Conservation (phyloP, 1,140 invertebrate species). For the Bombus superbus region DNA sequence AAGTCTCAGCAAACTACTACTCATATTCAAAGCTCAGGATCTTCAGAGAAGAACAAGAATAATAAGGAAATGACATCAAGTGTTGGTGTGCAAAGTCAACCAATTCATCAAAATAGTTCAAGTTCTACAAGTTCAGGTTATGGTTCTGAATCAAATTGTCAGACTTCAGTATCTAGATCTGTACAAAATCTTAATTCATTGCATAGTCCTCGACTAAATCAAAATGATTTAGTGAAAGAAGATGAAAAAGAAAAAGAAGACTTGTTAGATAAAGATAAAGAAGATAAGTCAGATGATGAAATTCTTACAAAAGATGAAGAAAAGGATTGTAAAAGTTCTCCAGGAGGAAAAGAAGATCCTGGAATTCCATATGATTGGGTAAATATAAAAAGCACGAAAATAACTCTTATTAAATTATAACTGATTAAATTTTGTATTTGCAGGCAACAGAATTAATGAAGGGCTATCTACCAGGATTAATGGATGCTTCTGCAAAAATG, state of each 20-base stretch:
- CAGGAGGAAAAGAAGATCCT: slow-evolving; percentile 86
- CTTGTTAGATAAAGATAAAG: slow-evolving; percentile 84
- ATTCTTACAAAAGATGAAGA: slow-evolving; percentile 78
- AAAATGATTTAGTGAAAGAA: slow-evolving; percentile 71
- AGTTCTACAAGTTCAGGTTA: slow-evolving; percentile 46
- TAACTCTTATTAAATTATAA: slow-evolving; percentile 5
- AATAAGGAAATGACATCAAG: slow-evolving; percentile 68
- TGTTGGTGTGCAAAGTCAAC: slow-evolving; percentile 69
- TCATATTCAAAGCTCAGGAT: slow-evolving; percentile 44
- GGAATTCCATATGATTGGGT: slow-evolving; percentile 93
- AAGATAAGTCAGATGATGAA: slow-evolving; percentile 81
- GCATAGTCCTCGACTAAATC: slow-evolving; percentile 69
- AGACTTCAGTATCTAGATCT: slow-evolving; percentile 52
- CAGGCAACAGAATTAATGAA: slow-evolving; percentile 93
- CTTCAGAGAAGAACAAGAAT: slow-evolving; percentile 61
- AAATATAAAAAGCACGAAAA: slow-evolving; percentile 35
- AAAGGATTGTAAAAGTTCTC: slow-evolving; percentile 82
- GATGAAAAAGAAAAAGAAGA: slow-evolving; percentile 78
- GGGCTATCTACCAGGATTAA: slow-evolving; percentile 93
- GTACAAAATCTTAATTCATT: slow-evolving; percentile 47
- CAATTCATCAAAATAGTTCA: slow-evolving; percentile 65
- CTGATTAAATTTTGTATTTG: slow-evolving; percentile 57
- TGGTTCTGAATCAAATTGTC: slow-evolving; percentile 61
- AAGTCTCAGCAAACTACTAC: slow-evolving; percentile 52
- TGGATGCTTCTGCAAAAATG: slow-evolving; percentile 98